Conservation (phyloP, 2,113 vertebrate genomes). For the Tricholaema leucomelas region DNA sequence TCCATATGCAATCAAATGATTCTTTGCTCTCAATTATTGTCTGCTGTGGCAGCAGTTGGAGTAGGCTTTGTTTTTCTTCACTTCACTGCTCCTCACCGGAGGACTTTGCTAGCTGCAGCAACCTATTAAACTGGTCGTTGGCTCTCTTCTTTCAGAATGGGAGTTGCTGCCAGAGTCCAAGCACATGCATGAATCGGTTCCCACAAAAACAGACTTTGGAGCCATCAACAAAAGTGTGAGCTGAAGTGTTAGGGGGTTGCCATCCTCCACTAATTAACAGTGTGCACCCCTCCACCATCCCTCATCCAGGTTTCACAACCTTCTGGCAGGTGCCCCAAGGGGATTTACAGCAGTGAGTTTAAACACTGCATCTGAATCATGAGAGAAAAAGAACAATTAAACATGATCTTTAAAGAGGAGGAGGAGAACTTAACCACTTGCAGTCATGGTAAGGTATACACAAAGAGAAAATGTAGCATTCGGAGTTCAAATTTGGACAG, state of each 20-base stretch:
- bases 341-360: conserved; percentile 9
- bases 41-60: neutral
- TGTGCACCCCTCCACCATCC: neutral
- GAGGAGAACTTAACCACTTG: neutral
- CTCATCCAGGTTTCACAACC: conserved; percentile 13
- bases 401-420: neutral
- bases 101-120: neutral
- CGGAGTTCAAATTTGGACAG: neutral
- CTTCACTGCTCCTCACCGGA: conserved; percentile 34
- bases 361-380: conserved; percentile 58
- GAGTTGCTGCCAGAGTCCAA: conserved; percentile 20
- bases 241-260: neutral
- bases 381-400: conserved; percentile 33
- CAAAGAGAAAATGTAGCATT: neutral
- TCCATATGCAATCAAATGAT: conserved; percentile 12
- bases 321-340: conserved; percentile 40
- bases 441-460: neutral
- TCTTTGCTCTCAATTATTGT: conserved; percentile 19
- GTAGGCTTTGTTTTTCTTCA: conserved; percentile 43
- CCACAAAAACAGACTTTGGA: neutral
- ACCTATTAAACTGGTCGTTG: conserved; percentile 32
- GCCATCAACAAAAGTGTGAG: neutral
- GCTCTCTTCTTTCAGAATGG: neutral
- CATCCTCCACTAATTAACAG: neutral
- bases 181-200: neutral